These are phyloP conservation scores for Platerodrilus igneus DNA, from an alignment of 2,888 invertebrate species.

Conservation along the genomic window DNA sequence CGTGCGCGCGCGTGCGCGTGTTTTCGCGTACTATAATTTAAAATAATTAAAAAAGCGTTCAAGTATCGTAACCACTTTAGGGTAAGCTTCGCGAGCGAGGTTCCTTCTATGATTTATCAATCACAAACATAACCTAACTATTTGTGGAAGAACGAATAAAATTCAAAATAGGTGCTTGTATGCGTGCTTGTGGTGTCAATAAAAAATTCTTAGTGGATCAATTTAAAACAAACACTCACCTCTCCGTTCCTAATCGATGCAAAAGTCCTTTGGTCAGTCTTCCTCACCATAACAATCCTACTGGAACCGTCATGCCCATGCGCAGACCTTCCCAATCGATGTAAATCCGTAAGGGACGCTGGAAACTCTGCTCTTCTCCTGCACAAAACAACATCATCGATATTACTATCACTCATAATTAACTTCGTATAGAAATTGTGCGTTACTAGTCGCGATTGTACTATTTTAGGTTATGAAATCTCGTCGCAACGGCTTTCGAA, in stretches of 20 bases:
- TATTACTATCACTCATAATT: conserved; percentile 17
- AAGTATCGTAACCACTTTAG: too few relatives aligned
- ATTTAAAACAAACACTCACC: conserved; percentile 39
- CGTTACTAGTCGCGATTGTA: conserved; percentile 30
- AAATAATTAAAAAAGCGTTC: too few relatives aligned
- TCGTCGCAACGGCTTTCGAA: conserved; percentile 38
- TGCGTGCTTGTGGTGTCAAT: too few relatives aligned
- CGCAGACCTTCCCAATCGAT: conserved; percentile 43
- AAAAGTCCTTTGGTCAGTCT: conserved; percentile 63
- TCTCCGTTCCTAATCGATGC: conserved; percentile 55
- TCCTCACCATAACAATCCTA: conserved; percentile 63
- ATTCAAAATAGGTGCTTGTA: too few relatives aligned
- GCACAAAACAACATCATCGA: conserved; percentile 32
- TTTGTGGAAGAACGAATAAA: too few relatives aligned
- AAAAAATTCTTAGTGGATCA: too few relatives aligned
- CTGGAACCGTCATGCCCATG: conserved; percentile 53
- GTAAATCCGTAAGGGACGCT: conserved; percentile 43
- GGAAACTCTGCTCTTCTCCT: conserved; percentile 43
- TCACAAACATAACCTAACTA: too few relatives aligned
- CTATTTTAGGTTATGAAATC: conserved; percentile 37
- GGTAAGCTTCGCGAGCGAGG: too few relatives aligned
- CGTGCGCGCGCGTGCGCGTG: too few relatives aligned
- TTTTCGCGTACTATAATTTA: too few relatives aligned
- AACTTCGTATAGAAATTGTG: conserved; percentile 19
- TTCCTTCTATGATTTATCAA: too few relatives aligned